Evolutionary conservation across 2,113 vertebrate genomes (phyloP).

Genomic region (Ceuthmochares aereus): DNA sequence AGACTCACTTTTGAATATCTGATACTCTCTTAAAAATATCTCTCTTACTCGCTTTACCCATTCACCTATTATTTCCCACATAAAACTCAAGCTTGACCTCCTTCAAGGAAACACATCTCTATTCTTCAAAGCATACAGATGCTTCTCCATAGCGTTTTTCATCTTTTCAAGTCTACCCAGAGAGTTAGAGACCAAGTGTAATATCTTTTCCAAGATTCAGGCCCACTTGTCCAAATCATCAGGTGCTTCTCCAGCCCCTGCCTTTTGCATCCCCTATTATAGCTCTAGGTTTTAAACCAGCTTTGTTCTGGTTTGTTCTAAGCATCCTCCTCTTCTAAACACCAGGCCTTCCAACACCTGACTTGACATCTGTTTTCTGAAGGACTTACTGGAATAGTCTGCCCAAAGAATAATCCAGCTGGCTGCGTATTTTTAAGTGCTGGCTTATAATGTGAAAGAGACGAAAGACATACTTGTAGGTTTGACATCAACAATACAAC

Average conservation of each 20-base stretch:
- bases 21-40: not conserved
- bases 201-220: not conserved
- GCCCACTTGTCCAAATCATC: not conserved
- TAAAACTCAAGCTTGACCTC: not conserved
- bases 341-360: not conserved
- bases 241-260: not conserved
- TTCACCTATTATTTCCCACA: not conserved
- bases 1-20: not conserved
- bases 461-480: not conserved
- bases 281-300: not conserved
- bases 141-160: not conserved
- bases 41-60: not conserved
- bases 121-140: not conserved
- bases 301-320: not conserved
- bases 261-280: not conserved
- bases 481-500: not conserved
- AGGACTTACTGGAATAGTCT: not conserved
- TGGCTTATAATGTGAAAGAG: not conserved
- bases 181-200: not conserved
- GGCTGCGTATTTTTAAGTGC: not conserved
- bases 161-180: not conserved
- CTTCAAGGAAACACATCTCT: not conserved
- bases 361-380: constrained; percentile 42
- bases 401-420: not conserved
- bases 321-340: not conserved